Base-by-base conservation (phyloP, 2,113 vertebrate species). In the Hypocryptadius cinnamomeus region DNA sequence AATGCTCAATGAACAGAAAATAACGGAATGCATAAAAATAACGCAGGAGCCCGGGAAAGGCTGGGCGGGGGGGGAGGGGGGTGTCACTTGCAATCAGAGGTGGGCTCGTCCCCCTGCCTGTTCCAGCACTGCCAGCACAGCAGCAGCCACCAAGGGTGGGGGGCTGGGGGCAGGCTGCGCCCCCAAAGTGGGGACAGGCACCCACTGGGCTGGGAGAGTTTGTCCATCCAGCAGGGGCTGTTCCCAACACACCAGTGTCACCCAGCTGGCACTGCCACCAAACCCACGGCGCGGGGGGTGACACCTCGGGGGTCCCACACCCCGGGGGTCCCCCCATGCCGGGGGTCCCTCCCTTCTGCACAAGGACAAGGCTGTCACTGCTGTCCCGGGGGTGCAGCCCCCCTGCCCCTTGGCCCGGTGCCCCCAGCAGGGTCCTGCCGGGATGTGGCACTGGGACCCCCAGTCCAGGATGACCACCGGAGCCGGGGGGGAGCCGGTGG, bases 141-240 rank as follows among this genome's bases (percentile, higher is more conserved):
- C 45, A 31, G 64, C 64, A 70, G 70, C 56, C 30, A 15, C 3
- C 5, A 8, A 16, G 68, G 28, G 30, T 5, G 31, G 25, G 76
- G 51, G 13, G 9, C 15, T 0, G 2, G 12, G 39, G 20, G 22
- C n/a, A n/a, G n/a, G n/a, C n/a, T n/a, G n/a, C n/a, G 54, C 50
- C 39, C 65, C 48, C 54, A 1, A 1, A 1, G n/a, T 0, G 1
- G 31, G 17, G 35, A 25, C 2, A 2, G 76, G 59, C 47, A 23
- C 44, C 50, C 3, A 0, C 71, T 22, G 68, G 39, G 63, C 57
- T 1, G 3, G n/a, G 12, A 8, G 20, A 40, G 35, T 33, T 51
- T 4, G 79, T 70, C 79, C 74, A 15, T 27, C 30, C 92, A 9
- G 45, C 12, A 8, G 35, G 83, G 74, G 48, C 8, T 2, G 37